Conservation (phyloP, 2,113 vertebrate species). For the Passer montanus region DNA sequence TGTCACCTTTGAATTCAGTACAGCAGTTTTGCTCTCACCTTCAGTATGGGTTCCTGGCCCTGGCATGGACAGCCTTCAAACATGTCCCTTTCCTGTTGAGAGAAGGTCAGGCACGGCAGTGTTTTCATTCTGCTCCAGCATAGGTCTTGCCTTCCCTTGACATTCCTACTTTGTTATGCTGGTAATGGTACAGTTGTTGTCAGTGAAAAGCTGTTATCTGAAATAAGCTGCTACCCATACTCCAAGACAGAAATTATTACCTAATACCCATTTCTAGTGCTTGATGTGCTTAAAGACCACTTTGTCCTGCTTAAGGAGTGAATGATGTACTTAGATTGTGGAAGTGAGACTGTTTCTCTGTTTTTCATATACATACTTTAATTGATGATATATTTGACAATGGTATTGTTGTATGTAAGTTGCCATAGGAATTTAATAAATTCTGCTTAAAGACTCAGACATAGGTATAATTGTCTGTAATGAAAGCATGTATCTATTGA, state of each 20-base stretch:
- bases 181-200: neutral
- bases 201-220: neutral
- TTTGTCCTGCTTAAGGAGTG: neutral
- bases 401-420: neutral
- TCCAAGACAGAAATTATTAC: neutral
- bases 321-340: neutral
- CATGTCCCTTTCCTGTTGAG: neutral
- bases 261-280: neutral
- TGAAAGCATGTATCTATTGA: neutral
- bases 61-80: neutral
- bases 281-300: neutral
- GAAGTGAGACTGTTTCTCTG: neutral
- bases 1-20: neutral
- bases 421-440: neutral
- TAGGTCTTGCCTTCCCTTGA: neutral
- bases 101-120: accelerated
- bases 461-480: neutral
- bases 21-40: neutral
- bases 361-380: neutral
- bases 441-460: neutral
- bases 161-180: neutral
- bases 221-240: neutral
- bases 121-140: neutral
- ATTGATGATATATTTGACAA: neutral
- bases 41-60: neutral